Base-by-base conservation (phyloP, 2,888 invertebrate genomes). In the Spodoptera picta region DNA sequence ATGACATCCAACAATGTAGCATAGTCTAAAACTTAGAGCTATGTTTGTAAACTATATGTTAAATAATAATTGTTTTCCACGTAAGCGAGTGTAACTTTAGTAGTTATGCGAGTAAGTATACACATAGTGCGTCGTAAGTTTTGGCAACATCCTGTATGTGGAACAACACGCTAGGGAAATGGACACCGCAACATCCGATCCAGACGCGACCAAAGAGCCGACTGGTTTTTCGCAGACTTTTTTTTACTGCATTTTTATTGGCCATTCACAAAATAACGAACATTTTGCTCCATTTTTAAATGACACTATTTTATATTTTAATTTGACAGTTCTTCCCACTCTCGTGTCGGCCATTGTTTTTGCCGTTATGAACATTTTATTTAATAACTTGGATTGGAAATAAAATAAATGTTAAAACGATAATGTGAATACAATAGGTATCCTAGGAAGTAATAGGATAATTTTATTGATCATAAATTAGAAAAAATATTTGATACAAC, bases 161-260 rank as follows among this genome's bases (percentile, higher is more conserved):
- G 84, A 87, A 83, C 90, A 91, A 91, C 92, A 90, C 71, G 60
- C 77, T 73, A 80, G 87, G 93, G 94, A 93, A 90, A 91, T 92
- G 89, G 88, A 89, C 89, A 91, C 92, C 92, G 92, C 92, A 93
- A 94, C 94, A 94, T 94, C 94, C 94, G 91, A 80, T 73, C 69
- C 58, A 79, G 74, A 73, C 79, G 84, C 79, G 80, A 77, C 70
- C 65, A 60, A 7, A 47, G 65, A 27, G 60, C 48, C 46, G 58
- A 65, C 67, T 65, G 67, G 66, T n/a, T 68, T 73, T 77, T 69
- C 69, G 66, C 68, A 68, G 36, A 36, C 7, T 50, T 48, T 69
- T 64, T 69, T 76, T 70, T 57, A 66, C 47, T 58, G 62, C 67
- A 70, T 70, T 80, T 75, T 75, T 75, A 80, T 78, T 69, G 75